phyloP scores from a whole-genome alignment of 2,113 vertebrate species.

The Dromiciops gliroides region DNA sequence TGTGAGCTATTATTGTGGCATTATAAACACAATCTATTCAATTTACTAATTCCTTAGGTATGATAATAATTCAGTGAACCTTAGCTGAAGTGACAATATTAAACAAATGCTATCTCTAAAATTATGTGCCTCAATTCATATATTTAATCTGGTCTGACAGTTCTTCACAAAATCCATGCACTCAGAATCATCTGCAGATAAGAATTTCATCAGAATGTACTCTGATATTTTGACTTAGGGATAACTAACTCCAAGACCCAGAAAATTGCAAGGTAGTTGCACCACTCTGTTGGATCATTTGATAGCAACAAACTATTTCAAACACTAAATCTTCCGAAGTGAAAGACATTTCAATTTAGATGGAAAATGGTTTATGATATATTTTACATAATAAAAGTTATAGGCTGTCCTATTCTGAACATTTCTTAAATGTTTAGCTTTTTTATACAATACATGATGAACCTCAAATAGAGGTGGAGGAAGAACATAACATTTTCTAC shows the following conservation, averaged over 20 bases:
- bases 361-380: conserved; percentile 20
- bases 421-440: conserved; percentile 11
- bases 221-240: background rate
- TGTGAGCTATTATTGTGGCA: background rate
- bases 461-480: background rate
- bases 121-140: background rate
- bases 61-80: conserved; percentile 1
- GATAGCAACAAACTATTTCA: conserved; percentile 3
- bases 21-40: background rate
- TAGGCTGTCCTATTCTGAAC: conserved; percentile 11
- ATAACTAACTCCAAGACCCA: conserved; percentile 1
- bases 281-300: background rate
- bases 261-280: conserved; percentile 13
- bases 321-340: background rate
- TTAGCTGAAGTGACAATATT: background rate
- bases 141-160: background rate
- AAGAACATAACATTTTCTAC: background rate
- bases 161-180: background rate
- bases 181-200: background rate
- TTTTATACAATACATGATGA: background rate
- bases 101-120: background rate
- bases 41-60: conserved; percentile 19
- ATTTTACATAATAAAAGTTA: background rate
- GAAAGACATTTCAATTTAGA: background rate
- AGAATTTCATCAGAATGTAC: background rate